Conservation (phyloP, 2,888 invertebrate species). For the Buathra laborator region DNA sequence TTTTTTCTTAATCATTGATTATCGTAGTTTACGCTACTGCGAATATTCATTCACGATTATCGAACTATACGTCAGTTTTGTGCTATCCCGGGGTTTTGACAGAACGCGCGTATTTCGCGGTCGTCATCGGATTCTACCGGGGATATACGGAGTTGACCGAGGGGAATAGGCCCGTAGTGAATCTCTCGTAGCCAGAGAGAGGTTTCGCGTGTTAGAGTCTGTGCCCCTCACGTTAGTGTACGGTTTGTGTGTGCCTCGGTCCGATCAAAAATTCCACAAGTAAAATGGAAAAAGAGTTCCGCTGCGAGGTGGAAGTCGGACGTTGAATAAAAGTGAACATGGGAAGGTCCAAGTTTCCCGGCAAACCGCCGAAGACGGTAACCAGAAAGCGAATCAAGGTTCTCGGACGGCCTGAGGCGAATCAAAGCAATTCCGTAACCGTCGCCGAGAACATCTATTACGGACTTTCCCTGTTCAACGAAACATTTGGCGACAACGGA, state of each 20-base stretch:
- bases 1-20: not conserved
- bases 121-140: slow-evolving; percentile 75
- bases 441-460: slow-evolving; percentile 85
- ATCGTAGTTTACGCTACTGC: not conserved
- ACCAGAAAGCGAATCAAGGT: slow-evolving; percentile 94
- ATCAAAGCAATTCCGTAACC: slow-evolving; percentile 86
- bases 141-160: slow-evolving; percentile 73
- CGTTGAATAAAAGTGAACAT: slow-evolving; percentile 88
- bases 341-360: slow-evolving; percentile 95
- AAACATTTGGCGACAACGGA: slow-evolving; percentile 83
- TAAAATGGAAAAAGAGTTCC: slow-evolving; percentile 82
- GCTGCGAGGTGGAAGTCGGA: slow-evolving; percentile 85
- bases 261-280: slow-evolving; percentile 68
- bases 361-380: slow-evolving; percentile 94
- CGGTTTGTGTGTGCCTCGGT: slow-evolving; percentile 76
- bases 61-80: slow-evolving; percentile 3
- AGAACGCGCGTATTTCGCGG: slow-evolving; percentile 81
- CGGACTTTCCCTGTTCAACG: slow-evolving; percentile 84
- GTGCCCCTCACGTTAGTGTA: slow-evolving; percentile 68
- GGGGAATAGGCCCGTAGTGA: slow-evolving; percentile 26
- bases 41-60: slow-evolving; percentile 25
- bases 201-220: slow-evolving; percentile 70
- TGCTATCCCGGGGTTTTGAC: slow-evolving; percentile 69
- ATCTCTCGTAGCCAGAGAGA: slow-evolving; percentile 33
- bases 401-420: slow-evolving; percentile 88